Conservation (phyloP, 2,113 vertebrate species). For the Paratilapia polleni region DNA sequence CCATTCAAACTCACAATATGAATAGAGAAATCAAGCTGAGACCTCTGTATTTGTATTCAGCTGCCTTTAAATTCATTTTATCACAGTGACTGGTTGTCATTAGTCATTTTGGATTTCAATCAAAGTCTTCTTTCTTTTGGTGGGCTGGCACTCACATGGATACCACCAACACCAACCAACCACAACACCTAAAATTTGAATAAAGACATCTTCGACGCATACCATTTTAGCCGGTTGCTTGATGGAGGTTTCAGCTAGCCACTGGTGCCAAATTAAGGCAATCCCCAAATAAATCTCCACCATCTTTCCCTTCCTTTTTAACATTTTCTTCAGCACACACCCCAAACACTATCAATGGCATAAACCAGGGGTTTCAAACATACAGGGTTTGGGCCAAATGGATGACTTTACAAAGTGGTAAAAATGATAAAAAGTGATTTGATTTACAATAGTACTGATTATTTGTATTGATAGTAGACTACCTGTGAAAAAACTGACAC, state of each 20-base stretch:
- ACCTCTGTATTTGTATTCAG: background rate
- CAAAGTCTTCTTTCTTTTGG: background rate
- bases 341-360: too few species aligned
- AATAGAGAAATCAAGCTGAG: background rate
- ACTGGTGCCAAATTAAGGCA: background rate
- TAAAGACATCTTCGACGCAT: background rate
- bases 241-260: background rate
- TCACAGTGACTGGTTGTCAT: background rate
- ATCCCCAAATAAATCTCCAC: background rate
- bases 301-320: background rate
- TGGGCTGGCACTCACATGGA: background rate
- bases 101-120: background rate
- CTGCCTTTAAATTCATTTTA: background rate
- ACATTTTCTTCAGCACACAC: background rate
- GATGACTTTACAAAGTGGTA: too few species aligned
- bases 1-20: background rate
- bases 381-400: too few species aligned
- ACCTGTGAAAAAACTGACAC: background rate
- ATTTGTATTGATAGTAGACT: background rate
- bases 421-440: too few species aligned
- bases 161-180: background rate
- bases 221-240: background rate
- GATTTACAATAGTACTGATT: background rate
- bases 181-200: background rate
- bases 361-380: too few species aligned